phyloP scores from a whole-genome alignment of 2,888 invertebrate species.

The Cataglyphis rosenhaueri region DNA sequence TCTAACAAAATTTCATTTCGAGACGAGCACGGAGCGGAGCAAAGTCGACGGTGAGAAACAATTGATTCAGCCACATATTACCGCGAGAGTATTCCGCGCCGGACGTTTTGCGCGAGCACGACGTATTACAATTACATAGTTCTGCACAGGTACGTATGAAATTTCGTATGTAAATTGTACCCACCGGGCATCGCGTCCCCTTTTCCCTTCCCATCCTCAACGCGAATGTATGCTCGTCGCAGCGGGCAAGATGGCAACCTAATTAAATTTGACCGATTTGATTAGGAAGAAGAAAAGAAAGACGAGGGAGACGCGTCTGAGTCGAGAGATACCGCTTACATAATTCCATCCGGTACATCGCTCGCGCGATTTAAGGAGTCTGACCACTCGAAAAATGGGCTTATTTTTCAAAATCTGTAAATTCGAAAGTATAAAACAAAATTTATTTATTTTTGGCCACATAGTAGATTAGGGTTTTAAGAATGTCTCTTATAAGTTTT shows the following conservation, averaged over 20 bases:
- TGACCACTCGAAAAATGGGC: too few relatives aligned
- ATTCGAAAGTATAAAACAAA: too few relatives aligned
- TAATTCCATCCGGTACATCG: background rate
- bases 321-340: background rate
- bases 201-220: background rate
- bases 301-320: background rate
- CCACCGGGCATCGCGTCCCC: constrained; percentile 18
- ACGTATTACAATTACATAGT: constrained; percentile 8
- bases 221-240: constrained; percentile 4
- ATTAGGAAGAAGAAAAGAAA: background rate
- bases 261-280: constrained; percentile 26
- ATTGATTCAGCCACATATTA: constrained; percentile 40
- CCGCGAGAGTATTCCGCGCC: constrained; percentile 20
- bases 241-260: constrained; percentile 12
- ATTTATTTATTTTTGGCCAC: too few relatives aligned
- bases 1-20: constrained; percentile 33
- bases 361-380: background rate
- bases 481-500: too few relatives aligned
- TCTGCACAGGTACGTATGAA: constrained; percentile 14
- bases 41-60: constrained; percentile 40
- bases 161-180: constrained; percentile 43
- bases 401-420: too few relatives aligned
- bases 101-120: constrained; percentile 1
- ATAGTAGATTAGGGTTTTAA: too few relatives aligned
- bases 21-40: constrained; percentile 14